These are phyloP conservation scores for Drosophila subpulchrella DNA, from an alignment of 1,140 invertebrate genomes.

Conservation along the genomic window DNA sequence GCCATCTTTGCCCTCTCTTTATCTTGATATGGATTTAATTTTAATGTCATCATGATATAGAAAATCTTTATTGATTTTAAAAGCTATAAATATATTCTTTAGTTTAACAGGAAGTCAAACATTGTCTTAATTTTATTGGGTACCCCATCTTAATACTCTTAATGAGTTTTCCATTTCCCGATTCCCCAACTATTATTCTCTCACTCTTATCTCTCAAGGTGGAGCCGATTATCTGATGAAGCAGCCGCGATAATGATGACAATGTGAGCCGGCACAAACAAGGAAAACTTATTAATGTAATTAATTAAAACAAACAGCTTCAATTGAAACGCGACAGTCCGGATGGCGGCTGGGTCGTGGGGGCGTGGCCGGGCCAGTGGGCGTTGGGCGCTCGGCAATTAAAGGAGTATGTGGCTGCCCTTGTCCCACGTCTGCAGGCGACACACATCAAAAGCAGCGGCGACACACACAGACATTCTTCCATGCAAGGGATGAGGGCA, in stretches of 20 bases:
- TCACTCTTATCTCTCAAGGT: conserved; percentile 7
- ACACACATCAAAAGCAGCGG: conserved; percentile 68
- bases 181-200: not conserved
- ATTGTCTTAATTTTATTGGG: no score
- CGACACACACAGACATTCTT: conserved; percentile 32
- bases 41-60: not conserved
- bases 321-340: conserved; percentile 63
- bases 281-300: conserved; percentile 76
- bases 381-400: conserved; percentile 61
- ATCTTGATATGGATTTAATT: no score
- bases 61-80: not conserved
- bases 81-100: no score
- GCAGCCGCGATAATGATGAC: conserved; percentile 34
- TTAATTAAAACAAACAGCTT: conserved; percentile 78
- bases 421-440: conserved; percentile 39
- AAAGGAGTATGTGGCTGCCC: conserved; percentile 67
- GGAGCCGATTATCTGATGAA: conserved; percentile 36
- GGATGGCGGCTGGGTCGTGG: conserved; percentile 3
- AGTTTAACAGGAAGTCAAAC: no score
- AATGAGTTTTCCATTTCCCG: conserved; percentile 48
- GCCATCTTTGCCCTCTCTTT: not conserved
- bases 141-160: not conserved
- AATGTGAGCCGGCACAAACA: conserved; percentile 54
- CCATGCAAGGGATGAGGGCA: conserved; percentile 19
- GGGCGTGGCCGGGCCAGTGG: not conserved